phyloP scores from a whole-genome alignment of 2,797 vertebrate genomes.

The Falco novaeseelandiae region DNA sequence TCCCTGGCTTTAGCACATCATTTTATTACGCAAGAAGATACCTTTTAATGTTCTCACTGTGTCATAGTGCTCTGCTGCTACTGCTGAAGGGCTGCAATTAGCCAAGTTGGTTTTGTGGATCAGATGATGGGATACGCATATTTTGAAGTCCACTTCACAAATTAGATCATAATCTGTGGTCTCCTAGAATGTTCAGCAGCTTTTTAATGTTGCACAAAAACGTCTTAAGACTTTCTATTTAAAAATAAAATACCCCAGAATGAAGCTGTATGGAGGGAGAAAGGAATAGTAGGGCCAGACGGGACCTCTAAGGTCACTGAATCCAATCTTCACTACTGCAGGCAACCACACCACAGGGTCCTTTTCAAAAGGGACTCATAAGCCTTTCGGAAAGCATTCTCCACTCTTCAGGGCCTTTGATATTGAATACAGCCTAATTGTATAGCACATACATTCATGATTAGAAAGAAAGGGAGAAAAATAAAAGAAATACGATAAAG shows the following conservation, averaged over 20 bases:
- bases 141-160: not conserved
- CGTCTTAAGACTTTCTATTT: not conserved
- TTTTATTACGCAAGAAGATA: not conserved
- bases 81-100: not conserved
- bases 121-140: not conserved
- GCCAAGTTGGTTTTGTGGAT: not conserved
- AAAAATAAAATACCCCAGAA: not conserved
- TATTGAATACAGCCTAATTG: not conserved
- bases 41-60: not conserved
- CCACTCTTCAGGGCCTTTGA: not conserved
- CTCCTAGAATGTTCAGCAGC: not conserved
- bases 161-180: not conserved
- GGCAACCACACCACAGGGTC: not conserved
- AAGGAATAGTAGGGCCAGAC: not conserved
- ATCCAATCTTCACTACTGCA: not conserved
- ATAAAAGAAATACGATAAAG: not conserved
- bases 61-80: not conserved
- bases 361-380: not conserved
- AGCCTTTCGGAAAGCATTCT: not conserved
- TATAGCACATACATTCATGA: not conserved
- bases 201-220: not conserved
- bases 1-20: not conserved
- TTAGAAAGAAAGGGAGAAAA: not conserved
- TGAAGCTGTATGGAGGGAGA: not conserved
- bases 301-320: not conserved